phyloP scores from a whole-genome alignment of 2,113 vertebrate species.

The Macaca mulatta region DNA sequence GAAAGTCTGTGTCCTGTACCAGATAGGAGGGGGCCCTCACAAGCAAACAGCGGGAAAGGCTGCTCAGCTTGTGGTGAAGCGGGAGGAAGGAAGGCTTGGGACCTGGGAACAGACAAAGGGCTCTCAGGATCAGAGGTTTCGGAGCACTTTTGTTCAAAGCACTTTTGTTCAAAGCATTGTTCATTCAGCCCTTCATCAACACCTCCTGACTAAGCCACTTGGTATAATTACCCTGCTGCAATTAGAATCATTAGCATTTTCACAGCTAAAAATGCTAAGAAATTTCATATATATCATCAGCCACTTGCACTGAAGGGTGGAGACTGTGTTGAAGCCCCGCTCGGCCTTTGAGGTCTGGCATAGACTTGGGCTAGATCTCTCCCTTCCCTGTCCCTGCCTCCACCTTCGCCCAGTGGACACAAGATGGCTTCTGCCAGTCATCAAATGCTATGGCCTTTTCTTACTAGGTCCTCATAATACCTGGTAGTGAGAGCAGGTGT shows the following conservation, averaged over 20 bases:
- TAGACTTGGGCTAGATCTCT: not conserved
- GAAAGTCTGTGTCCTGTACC: not conserved
- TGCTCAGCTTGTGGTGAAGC: not conserved
- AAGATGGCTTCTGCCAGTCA: not conserved
- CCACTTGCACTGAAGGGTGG: fast-evolving
- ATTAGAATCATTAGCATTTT: not conserved
- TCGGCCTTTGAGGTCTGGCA: too few relatives aligned
- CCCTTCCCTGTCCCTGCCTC: too few relatives aligned
- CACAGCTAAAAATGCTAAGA: not conserved
- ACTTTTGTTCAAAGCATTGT: not conserved
- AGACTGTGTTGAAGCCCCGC: not conserved
- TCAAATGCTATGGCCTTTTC: not conserved
- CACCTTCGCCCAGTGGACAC: not conserved
- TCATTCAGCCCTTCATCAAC: fast-evolving
- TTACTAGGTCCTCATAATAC: not conserved
- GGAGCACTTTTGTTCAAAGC: not conserved
- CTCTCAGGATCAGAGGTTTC: not conserved
- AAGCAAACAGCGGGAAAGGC: not conserved
- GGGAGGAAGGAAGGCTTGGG: not conserved
- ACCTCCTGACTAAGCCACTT: not conserved
- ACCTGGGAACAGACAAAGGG: not conserved
- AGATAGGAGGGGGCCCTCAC: not conserved
- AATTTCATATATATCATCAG: not conserved
- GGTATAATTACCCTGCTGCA: not conserved
- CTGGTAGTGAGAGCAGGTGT: not conserved